Conservation (phyloP, 2,888 invertebrate species). For the Ormyrus thymus region DNA sequence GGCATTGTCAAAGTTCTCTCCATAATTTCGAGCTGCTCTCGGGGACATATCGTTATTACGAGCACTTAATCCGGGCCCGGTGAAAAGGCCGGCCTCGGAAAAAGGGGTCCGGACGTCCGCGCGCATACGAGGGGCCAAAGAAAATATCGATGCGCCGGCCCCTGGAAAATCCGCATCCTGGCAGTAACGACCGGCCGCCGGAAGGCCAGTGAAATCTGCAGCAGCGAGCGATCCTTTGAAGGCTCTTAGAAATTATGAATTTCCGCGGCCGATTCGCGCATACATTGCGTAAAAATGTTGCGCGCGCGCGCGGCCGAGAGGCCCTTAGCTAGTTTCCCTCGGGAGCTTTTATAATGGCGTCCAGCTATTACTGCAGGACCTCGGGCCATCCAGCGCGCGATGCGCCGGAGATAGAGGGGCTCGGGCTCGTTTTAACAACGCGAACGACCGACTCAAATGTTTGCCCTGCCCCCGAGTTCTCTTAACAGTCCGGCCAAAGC, state of each 20-base stretch:
- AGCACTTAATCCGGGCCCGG: conserved; percentile 63
- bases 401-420: conserved; percentile 58
- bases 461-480: conserved; percentile 42
- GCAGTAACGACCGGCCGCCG: conserved; percentile 69
- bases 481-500: conserved; percentile 42
- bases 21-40: too few relatives aligned
- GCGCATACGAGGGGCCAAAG: conserved; percentile 58
- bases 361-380: conserved; percentile 74
- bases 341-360: conserved; percentile 75
- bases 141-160: conserved; percentile 64
- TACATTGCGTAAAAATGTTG: conserved; percentile 48
- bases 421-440: conserved; percentile 69
- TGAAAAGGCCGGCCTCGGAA: conserved; percentile 14
- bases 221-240: background rate
- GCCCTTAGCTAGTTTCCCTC: conserved; percentile 72
- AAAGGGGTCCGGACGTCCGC: background rate
- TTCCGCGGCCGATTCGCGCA: conserved; percentile 47
- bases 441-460: conserved; percentile 64
- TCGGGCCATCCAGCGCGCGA: conserved; percentile 70
- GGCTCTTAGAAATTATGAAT: conserved; percentile 48
- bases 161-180: conserved; percentile 70
- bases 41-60: conserved; percentile 64
- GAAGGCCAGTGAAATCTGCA: conserved; percentile 7
- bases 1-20: too few relatives aligned
- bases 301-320: background rate